These are phyloP conservation scores for Idaea aversata DNA, from an alignment of 2,888 invertebrate genomes.

Conservation along the genomic window DNA sequence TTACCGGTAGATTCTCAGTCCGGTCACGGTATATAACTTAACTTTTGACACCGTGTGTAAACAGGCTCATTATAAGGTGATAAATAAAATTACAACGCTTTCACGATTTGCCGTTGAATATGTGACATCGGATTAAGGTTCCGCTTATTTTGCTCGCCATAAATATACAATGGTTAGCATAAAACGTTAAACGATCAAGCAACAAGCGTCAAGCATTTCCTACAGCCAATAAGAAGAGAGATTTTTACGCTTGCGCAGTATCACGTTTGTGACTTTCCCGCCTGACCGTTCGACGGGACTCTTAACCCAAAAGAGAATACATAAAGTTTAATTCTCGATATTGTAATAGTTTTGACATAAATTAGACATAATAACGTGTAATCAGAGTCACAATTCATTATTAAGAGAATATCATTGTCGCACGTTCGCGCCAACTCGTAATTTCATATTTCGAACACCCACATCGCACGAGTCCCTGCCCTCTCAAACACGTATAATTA, in stretches of 20 bases:
- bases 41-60: conserved; percentile 50
- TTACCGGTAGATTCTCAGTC: neutral
- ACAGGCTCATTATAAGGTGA: conserved; percentile 74
- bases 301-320: no score
- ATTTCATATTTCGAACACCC: conserved; percentile 78
- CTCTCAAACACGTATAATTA: conserved; percentile 71
- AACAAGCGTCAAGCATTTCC: no score
- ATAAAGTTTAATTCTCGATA: neutral
- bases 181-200: neutral
- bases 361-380: conserved; percentile 51
- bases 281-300: no score
- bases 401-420: conserved; percentile 60
- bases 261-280: no score
- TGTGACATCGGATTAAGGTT: conserved; percentile 56
- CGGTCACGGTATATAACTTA: conserved; percentile 22
- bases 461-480: conserved; percentile 66
- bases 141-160: conserved; percentile 57
- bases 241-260: no score
- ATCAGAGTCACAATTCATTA: conserved; percentile 52
- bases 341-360: conserved; percentile 40
- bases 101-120: conserved; percentile 58
- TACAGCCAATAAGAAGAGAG: no score
- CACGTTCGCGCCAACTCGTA: conserved; percentile 72
- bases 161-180: conserved; percentile 58
- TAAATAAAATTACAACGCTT: conserved; percentile 75